These are phyloP conservation scores for Girardinichthys multiradiatus DNA, from an alignment of 2,113 vertebrate species.

Conservation along the genomic window DNA sequence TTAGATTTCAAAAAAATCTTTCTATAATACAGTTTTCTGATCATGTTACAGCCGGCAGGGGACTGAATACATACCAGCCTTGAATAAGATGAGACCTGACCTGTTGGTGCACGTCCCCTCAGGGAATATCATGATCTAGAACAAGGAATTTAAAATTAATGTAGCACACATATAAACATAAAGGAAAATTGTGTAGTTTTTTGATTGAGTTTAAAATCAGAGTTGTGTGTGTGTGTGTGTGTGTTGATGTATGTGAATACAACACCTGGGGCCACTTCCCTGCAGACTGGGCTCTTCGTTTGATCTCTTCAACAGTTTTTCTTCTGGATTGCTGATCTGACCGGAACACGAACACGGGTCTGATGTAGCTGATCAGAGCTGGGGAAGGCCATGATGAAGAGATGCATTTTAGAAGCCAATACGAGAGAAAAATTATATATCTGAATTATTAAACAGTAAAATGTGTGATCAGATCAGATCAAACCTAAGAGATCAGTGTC, in stretches of 20 bases:
- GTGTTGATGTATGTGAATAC: neutral
- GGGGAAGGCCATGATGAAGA: neutral
- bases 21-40: neutral
- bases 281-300: slow-evolving; percentile 83
- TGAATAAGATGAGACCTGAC: slow-evolving; percentile 92
- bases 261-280: slow-evolving; percentile 95
- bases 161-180: neutral
- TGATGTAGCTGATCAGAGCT: slow-evolving; percentile 94
- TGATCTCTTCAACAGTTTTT: slow-evolving; percentile 94
- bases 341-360: slow-evolving; percentile 92
- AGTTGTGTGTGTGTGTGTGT: neutral
- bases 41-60: neutral
- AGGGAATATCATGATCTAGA: slow-evolving; percentile 96
- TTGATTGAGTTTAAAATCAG: neutral
- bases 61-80: slow-evolving; percentile 86
- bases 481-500: too few relatives aligned
- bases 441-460: neutral
- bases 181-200: neutral
- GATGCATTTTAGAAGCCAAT: neutral
- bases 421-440: neutral
- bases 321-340: slow-evolving; percentile 92
- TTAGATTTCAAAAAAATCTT: neutral
- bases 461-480: too few relatives aligned
- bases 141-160: slow-evolving; percentile 28
- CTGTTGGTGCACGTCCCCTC: slow-evolving; percentile 97